Evolutionary conservation across 2,113 vertebrate genomes (phyloP).

Genomic region (Elachura formosa): DNA sequence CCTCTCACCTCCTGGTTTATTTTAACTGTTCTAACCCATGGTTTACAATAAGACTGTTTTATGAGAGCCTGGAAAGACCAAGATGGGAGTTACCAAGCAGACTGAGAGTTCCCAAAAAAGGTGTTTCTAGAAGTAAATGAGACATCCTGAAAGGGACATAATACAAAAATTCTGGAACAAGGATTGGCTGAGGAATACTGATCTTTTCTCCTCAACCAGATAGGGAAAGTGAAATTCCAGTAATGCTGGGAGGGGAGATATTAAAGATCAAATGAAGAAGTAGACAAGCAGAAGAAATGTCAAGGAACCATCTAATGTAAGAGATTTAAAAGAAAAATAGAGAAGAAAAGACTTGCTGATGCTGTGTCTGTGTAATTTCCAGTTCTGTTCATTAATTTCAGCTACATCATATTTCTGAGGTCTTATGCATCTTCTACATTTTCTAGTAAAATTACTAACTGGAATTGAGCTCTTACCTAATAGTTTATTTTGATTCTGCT

Average conservation of each 20-base stretch:
- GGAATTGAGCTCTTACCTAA: conserved; percentile 10
- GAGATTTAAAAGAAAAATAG: not conserved
- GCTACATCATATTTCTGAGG: not conserved
- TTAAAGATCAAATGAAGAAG: not conserved
- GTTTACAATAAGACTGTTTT: not conserved
- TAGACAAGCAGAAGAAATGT: not conserved
- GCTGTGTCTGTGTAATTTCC: not conserved
- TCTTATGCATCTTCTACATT: not conserved
- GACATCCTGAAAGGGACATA: not conserved
- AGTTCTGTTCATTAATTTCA: not conserved
- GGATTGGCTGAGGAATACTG: not conserved
- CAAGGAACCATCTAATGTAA: not conserved
- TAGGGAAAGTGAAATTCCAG: not conserved
- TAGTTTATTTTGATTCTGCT: conserved; percentile 15
- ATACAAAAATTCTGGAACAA: not conserved
- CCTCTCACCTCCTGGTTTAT: not conserved
- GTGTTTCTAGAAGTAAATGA: not conserved
- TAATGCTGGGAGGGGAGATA: not conserved
- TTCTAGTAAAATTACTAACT: not conserved
- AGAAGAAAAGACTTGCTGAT: not conserved
- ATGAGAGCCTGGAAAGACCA: not conserved
- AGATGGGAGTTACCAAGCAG: not conserved
- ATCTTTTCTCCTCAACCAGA: not conserved
- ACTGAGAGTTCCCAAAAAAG: not conserved
- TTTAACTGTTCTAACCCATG: not conserved